Conservation (phyloP, 2,113 vertebrate species). For the Upupa epops region DNA sequence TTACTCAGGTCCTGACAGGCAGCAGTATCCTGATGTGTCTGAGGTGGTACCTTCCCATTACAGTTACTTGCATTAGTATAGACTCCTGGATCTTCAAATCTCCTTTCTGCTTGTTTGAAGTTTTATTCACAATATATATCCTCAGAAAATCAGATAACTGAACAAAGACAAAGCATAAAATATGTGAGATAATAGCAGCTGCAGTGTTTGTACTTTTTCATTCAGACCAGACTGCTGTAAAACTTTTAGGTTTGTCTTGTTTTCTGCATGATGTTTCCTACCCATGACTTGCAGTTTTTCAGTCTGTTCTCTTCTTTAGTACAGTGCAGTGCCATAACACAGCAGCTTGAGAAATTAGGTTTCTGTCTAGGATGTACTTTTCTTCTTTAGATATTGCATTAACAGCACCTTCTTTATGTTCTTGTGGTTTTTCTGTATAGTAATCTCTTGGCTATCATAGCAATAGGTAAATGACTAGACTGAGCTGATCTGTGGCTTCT, state of each 20-base stretch:
- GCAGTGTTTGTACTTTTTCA: background rate
- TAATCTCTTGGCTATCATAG: background rate
- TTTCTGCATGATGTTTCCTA: background rate
- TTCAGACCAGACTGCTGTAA: background rate
- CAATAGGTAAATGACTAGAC: background rate
- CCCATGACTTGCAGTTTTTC: background rate
- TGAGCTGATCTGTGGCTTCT: background rate
- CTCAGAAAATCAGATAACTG: background rate
- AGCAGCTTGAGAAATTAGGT: background rate
- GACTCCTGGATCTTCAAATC: background rate
- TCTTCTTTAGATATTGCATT: background rate
- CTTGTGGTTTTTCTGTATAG: background rate
- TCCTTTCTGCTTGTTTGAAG: background rate
- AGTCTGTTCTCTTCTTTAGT: background rate
- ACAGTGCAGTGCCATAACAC: background rate
- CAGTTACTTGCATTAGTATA: background rate
- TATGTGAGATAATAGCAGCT: background rate
- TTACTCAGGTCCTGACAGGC: background rate
- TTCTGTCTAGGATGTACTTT: background rate
- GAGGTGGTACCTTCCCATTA: background rate
- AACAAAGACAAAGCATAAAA: slow-evolving; percentile 1
- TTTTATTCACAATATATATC: background rate
- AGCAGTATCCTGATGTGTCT: background rate
- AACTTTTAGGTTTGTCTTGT: background rate
- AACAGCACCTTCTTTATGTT: background rate